Conservation (phyloP, 23 tunicate genomes). For the Botrylloides violaceus region DNA sequence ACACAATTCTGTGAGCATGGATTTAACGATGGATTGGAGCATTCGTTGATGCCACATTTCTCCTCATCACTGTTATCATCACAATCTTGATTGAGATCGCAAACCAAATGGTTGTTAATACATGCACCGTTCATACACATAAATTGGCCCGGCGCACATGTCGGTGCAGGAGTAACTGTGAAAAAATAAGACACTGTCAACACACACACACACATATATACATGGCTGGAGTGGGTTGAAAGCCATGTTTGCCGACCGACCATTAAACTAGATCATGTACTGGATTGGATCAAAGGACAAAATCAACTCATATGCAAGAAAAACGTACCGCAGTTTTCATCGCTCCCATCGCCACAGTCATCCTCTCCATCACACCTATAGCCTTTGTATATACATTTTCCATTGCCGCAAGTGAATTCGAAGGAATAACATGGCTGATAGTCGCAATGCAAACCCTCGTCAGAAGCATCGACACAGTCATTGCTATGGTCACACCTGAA, state of each 20-base stretch:
- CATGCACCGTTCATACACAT: constrained; percentile 47
- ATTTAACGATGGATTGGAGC: constrained; percentile 26
- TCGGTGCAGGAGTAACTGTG: constrained; percentile 18
- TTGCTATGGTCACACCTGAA: constrained; percentile 70
- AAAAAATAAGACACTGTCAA: no score
- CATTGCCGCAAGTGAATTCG: constrained; percentile 72
- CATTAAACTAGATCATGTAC: no score
- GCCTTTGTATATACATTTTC: constrained; percentile 44
- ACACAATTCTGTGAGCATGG: constrained; percentile 76
- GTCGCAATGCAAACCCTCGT: constrained; percentile 33
- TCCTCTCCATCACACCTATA: constrained; percentile 49
- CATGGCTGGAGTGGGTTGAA: no score
- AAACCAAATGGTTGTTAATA: constrained; percentile 37
- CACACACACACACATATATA: no score
- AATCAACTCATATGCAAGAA: background rate
- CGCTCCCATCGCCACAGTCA: constrained; percentile 69
- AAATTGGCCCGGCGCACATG: constrained; percentile 49
- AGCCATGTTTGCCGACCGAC: no score
- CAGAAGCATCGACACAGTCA: constrained; percentile 81
- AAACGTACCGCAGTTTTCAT: constrained; percentile 76
- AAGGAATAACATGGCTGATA: constrained; percentile 40
- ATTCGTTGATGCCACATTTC: constrained; percentile 72
- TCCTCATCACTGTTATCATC: constrained; percentile 59
- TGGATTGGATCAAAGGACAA: no score
- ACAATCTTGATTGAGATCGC: constrained; percentile 58